A percentile compares a stretch with the other conserved stretches of the same genome.
phyloP scores from a whole-genome alignment of 2,888 invertebrate genomes.

The Drosophila siamana region DNA sequence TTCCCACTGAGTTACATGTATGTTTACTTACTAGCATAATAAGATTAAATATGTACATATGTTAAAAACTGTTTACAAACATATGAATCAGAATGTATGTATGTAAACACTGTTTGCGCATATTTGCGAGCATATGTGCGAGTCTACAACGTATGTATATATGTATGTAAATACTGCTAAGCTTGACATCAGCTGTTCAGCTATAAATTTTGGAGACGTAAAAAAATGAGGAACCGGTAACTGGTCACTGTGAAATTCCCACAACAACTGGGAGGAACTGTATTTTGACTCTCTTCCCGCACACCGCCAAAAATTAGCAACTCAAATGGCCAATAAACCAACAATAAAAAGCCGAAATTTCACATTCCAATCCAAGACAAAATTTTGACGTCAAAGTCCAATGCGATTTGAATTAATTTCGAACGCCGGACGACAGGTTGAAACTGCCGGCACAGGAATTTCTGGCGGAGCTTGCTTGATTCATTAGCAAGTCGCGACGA shows the following conservation, averaged over 20 bases:
- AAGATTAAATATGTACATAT: neutral
- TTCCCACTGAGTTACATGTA: conserved; percentile 11
- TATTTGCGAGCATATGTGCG: neutral
- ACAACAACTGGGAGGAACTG: conserved; percentile 31
- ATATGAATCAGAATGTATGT: neutral
- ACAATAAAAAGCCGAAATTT: conserved; percentile 65
- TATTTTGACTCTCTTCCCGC: conserved; percentile 2
- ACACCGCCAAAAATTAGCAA: conserved; percentile 59
- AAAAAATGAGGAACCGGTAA: conserved; percentile 23
- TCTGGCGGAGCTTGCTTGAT: conserved; percentile 73
- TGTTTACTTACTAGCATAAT: neutral
- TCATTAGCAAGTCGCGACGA: conserved; percentile 61
- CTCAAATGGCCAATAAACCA: conserved; percentile 38
- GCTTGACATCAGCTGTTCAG: conserved; percentile 44
- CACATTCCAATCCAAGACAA: conserved; percentile 71
- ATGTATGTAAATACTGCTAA: conserved; percentile 1
- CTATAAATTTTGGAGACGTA: conserved; percentile 37
- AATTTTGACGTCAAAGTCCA: conserved; percentile 81
- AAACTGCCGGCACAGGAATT: conserved; percentile 69
- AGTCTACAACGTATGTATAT: neutral
- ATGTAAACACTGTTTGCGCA: neutral
- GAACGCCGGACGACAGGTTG: conserved; percentile 37
- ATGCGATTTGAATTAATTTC: conserved; percentile 66
- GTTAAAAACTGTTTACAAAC: neutral
- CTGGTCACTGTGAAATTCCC: conserved; percentile 66